A percentile compares a stretch with the other conserved stretches of the same genome.
Evolutionary conservation across 2,797 vertebrate genomes (phyloP).

Genomic region (Hybognathus amarus): DNA sequence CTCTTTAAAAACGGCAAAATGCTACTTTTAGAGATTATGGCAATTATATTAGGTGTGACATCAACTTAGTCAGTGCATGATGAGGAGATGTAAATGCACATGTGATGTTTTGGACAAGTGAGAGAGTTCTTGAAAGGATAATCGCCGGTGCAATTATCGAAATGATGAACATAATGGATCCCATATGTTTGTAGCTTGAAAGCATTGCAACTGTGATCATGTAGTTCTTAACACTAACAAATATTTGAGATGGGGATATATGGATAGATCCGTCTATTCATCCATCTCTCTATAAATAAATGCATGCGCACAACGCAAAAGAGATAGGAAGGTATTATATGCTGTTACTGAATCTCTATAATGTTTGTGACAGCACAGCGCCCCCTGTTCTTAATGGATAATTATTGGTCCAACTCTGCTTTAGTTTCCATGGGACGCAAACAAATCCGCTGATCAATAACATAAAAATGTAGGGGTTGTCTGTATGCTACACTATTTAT

Average conservation of each 20-base stretch:
- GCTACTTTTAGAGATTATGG: constrained; percentile 8
- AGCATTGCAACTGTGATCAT: background rate
- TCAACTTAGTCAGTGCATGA: background rate
- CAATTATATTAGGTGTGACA: background rate
- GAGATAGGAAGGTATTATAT: background rate
- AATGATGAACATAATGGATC: constrained; percentile 34
- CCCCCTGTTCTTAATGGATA: constrained; percentile 44
- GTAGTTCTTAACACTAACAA: background rate
- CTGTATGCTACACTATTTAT: background rate
- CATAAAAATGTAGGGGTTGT: background rate
- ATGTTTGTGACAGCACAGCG: constrained; percentile 45
- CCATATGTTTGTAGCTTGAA: constrained; percentile 33
- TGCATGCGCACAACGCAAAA: background rate
- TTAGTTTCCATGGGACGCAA: background rate
- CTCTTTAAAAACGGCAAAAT: constrained; percentile 39
- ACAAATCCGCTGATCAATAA: background rate
- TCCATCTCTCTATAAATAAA: background rate
- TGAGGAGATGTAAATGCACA: background rate
- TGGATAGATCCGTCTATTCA: no score
- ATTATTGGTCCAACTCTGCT: constrained; percentile 2
- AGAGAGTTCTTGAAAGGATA: background rate
- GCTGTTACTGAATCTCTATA: background rate
- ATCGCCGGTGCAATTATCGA: constrained; percentile 37
- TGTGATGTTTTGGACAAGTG: background rate
- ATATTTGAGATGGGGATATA: background rate